Evolutionary conservation across 1,140 invertebrate species (phyloP), one percentile per base, ranked within the genome.

Genomic region (Habropoda laboriosa): DNA sequence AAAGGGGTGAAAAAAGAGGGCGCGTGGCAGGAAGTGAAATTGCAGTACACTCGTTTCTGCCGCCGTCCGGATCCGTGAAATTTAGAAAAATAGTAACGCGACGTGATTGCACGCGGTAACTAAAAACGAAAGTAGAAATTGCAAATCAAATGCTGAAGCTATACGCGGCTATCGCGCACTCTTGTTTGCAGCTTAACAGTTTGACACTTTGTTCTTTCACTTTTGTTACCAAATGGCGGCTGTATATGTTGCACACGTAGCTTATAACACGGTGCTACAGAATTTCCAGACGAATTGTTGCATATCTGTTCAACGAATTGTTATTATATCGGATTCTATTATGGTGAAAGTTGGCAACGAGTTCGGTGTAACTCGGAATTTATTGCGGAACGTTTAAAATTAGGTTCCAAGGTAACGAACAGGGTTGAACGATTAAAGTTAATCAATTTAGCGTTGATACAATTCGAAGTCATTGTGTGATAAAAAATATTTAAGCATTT

Each of bases 41-140:
- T 61, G 79, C 73, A 55, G 51, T 32, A 42, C 27, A 45, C 18
- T 42, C 66, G 74, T 81, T 51, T 53, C 51, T 58, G 58, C 47
- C 55, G 7, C 32, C 55, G 40, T 21, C n/a, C 45, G 47, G 68
- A 75, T 58, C 42, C 38, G 55, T 55, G 42, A 68, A 75, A 47
- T 76, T 49, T 63, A 6, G 35, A 72, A 80, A 74, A 84, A 76
- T 63, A 76, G 24, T 45, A 42, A 51, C 40, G 24, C 38, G 51
- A 76, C 71, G 40, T 60, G 47, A 71, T 38, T 16, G n/a, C n/a
- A 55, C 18, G 60, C 35, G 27, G 49, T 16, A 7, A 32, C 24
- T 38, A 24, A 35, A n/a, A 57, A 66, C 38, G 12, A 32, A 60
- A 47, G 1, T 40, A 32, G 24, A 49, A 72, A 45, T 61, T 51